Conservation (phyloP, 2,113 vertebrate genomes). For the Geothlypis trichas region DNA sequence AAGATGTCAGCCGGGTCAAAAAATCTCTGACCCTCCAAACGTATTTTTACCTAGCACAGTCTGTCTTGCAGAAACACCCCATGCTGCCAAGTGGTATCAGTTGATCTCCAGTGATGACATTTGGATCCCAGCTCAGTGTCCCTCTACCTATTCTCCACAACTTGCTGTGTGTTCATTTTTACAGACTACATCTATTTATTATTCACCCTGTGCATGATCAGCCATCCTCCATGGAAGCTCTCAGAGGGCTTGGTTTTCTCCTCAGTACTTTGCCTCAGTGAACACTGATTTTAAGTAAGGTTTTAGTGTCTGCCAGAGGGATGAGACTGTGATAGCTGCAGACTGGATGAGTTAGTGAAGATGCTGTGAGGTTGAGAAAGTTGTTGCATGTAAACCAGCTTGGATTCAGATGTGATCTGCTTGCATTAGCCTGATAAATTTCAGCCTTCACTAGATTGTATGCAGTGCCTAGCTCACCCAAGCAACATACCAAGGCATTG, state of each 20-base stretch:
- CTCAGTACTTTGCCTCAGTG: background rate
- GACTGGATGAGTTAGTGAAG: background rate
- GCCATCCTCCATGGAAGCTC: background rate
- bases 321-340: background rate
- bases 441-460: background rate
- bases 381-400: background rate
- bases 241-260: background rate
- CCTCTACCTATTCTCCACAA: background rate
- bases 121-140: background rate
- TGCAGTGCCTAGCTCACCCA: background rate
- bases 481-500: fast-evolving
- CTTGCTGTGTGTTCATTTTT: background rate
- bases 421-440: background rate
- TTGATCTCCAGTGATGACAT: background rate
- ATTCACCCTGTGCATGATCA: background rate
- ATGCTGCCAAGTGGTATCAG: background rate
- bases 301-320: background rate
- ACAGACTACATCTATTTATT: background rate
- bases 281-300: background rate
- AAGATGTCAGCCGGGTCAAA: background rate
- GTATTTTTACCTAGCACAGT: background rate
- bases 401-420: background rate
- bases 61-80: background rate
- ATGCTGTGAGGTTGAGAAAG: background rate
- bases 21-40: background rate